Percentiles rank a stretch among this genome's conserved stretches.
These are phyloP conservation scores for Archocentrus centrarchus DNA, from an alignment of 2,113 vertebrate genomes.

Conservation along the genomic window DNA sequence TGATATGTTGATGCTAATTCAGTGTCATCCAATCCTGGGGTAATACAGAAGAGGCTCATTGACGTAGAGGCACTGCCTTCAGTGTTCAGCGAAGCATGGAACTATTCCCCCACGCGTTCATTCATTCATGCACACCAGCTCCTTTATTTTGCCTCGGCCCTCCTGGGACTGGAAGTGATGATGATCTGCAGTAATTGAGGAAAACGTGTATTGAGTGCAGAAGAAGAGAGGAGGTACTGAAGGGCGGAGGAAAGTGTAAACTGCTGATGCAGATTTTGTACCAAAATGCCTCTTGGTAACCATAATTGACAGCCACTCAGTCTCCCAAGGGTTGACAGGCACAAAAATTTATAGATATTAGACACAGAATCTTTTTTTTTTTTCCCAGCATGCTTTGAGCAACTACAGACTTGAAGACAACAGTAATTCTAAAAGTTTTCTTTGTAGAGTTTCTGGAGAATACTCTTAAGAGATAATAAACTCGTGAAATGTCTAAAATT, in stretches of 20 bases:
- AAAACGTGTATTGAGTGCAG: slow-evolving; percentile 52
- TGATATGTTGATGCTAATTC: slow-evolving; percentile 60
- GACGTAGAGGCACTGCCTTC: slow-evolving; percentile 21
- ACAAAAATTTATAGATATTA: slow-evolving; percentile 14
- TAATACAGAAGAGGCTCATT: slow-evolving; percentile 21
- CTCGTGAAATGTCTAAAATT: neutral
- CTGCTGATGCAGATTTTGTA: slow-evolving; percentile 59
- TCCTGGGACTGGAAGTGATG: slow-evolving; percentile 57
- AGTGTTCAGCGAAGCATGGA: slow-evolving; percentile 31
- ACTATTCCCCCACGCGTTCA: neutral
- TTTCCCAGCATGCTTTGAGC: neutral
- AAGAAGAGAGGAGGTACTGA: slow-evolving; percentile 30
- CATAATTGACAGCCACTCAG: slow-evolving; percentile 28
- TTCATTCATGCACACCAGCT: slow-evolving; percentile 3
- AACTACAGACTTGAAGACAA: neutral
- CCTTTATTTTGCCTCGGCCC: slow-evolving; percentile 54
- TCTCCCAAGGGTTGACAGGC: slow-evolving; percentile 22
- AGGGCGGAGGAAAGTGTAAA: slow-evolving; percentile 38
- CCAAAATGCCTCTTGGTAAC: slow-evolving; percentile 26
- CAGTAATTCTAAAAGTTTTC: neutral
- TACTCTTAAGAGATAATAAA: neutral
- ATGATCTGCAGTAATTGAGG: slow-evolving; percentile 73
- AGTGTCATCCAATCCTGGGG: slow-evolving; percentile 8
- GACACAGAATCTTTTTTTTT: neutral
- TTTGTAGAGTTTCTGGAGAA: neutral